Evolutionary conservation across 2,888 invertebrate genomes (phyloP), one percentile per base, ranked within the genome.

Genomic region (Plusia festucae): DNA sequence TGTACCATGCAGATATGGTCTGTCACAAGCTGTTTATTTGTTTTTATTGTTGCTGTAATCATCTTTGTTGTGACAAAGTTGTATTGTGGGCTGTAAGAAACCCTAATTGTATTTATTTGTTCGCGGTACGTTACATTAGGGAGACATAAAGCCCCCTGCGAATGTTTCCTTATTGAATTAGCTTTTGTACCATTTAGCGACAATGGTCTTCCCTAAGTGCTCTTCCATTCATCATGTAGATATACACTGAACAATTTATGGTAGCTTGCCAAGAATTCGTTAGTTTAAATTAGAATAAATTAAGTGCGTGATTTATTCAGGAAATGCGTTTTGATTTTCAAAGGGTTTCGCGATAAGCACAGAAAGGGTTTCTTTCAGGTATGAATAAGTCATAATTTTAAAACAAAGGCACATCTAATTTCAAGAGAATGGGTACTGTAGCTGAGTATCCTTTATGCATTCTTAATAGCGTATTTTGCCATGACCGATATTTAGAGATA

Each of bases 41-140:
- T 27, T 61, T 53, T n/a, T 49, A 32, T 51, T 8, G 18, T 34
- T 52, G 30, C 0, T 70, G n/a, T 22, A 22, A 71, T 22, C 65
- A 76, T 76, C 62, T 73, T 66, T 76, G 66, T 11, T 5, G 24
- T 60, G 51, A 59, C 53, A 65, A 22, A 44, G 67, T 60, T 58
- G 57, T 62, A 67, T 57, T 13, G 40, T 32, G 57, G 44, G 11
- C 58, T 63, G 49, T 71, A 65, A 72, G 66, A 60, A 66, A 60
- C 54, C 53, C 51, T 70, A 70, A 73, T 80, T 80, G 64, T 75
- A 61, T 75, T 63, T 75, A 67, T 78, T 70, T 70, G 72, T 79
- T 64, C 65, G 70, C 57, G 70, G 64, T 22, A 72, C 72, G 55
- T 32, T 70, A 56, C 65, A 78, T 78, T 78, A 78, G 59, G 64